A percentile compares a stretch with the other conserved stretches of the same genome.
These are phyloP conservation scores for Drosophila robusta DNA, from an alignment of 2,888 invertebrate genomes.

Conservation along the genomic window DNA sequence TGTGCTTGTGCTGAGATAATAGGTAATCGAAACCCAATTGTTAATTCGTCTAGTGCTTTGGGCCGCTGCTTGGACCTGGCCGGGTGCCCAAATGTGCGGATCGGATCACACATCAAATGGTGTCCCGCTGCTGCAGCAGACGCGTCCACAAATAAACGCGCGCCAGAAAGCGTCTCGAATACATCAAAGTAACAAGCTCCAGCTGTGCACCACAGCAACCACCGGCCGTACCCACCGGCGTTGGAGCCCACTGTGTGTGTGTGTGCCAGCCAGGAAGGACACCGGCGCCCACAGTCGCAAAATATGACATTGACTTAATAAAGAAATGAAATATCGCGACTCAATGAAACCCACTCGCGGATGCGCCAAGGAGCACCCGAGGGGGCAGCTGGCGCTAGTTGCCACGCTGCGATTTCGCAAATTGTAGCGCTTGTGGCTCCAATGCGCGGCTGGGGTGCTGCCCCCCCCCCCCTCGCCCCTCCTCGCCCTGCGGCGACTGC, in stretches of 20 bases:
- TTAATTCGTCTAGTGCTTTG: conserved; percentile 33
- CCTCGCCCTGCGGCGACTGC: conserved; percentile 23
- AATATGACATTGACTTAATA: conserved; percentile 82
- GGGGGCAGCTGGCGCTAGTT: conserved; percentile 60
- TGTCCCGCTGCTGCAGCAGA: conserved; percentile 71
- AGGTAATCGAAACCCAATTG: conserved; percentile 52
- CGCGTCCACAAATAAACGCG: conserved; percentile 79
- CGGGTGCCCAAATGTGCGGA: conserved; percentile 30
- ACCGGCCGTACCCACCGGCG: conserved; percentile 16
- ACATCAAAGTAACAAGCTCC: conserved; percentile 83
- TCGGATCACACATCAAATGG: conserved; percentile 54
- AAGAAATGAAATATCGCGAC: conserved; percentile 82
- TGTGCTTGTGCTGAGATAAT: conserved; percentile 18
- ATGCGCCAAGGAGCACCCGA: conserved; percentile 11
- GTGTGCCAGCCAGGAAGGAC: too few relatives aligned
- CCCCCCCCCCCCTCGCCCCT: conserved; percentile 4
- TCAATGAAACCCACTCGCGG: conserved; percentile 52
- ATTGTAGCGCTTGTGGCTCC: conserved; percentile 62
- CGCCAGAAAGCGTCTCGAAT: conserved; percentile 72
- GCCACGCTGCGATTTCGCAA: conserved; percentile 70
- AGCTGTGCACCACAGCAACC: conserved; percentile 76
- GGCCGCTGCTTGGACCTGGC: background rate
- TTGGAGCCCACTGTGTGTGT: too few relatives aligned
- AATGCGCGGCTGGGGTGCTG: conserved; percentile 51
- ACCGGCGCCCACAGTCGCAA: conserved; percentile 69